Base-by-base conservation (phyloP, 2,113 vertebrate species). In the Gymnobelideus leadbeateri region DNA sequence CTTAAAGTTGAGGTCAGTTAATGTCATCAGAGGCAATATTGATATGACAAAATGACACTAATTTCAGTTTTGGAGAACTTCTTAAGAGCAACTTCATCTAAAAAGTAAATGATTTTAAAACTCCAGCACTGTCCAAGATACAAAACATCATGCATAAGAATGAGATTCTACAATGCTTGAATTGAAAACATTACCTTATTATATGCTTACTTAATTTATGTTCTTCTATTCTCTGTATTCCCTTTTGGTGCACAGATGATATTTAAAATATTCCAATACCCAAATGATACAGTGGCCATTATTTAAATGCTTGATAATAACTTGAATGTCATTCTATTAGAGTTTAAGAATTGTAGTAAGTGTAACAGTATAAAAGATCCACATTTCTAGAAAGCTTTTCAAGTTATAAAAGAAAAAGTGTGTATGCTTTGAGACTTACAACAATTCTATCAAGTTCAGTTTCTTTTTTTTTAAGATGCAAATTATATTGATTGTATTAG, bases 1-100 rank as follows among this genome's bases (percentile, higher is more conserved):
- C 49, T 95, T 95, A 94, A 97, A 91, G 92, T 31, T 54, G 55
- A 95, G 61, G 50, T 95, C 90, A 93, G 31, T 91, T 92, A 92
- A 94, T 89, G 89, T 92, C 3, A 92, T 93, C 43, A 89, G 19
- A 43, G 19, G 68, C 43, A 84, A 84, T 84, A 84, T 84, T 84
- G 8, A 77, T 95, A 49, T 96, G 92, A 3, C 91, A 92, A 97
- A 95, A 61, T 52, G 28, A 94, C 51, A 95, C 19, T 94, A 91
- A 94, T 94, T 94, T 96, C n/a, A 90, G 50, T 84, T 43, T 84
- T 84, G 68, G n/a, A 43, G n/a, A 77, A 77, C 61, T 77, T 4
- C 14, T 16, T 68, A 37, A 77, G 61, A 43, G n/a, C 16, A 23
- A 43, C 19, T 84, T 84, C 37, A 84, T 84, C 16, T 84, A 93